Base-by-base conservation (phyloP, 2,888 invertebrate genomes). In the Cheilosia vernalis region DNA sequence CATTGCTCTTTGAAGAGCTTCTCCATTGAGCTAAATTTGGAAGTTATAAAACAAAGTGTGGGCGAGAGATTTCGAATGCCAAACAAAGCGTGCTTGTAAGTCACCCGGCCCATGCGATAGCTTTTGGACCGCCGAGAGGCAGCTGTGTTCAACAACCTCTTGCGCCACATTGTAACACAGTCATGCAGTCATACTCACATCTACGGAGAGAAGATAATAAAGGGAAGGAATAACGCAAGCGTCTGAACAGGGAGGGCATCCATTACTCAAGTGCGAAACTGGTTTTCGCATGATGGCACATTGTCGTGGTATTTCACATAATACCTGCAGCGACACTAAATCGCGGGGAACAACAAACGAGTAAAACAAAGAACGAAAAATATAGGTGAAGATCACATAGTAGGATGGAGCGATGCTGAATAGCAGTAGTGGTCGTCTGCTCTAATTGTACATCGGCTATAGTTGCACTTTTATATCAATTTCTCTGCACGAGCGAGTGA, bases 391-490 rank as follows among this genome's bases (percentile, higher is more conserved):
- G 78, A 79, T 77, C 47, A 21, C 53, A 21, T 24, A 64, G 56
- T 69, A 66, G 76, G 66, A 77, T 66, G 53, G 40, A 33, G 40
- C 61, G 56, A 42, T 4, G 19, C 70, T 27, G 30, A 15, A 21
- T 37, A 13, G 37, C 19, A 58, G 47, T 13, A 21, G 47, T 66
- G n/a, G 37, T 27, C 19, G 53, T 55, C 47, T 44, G 63, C 56
- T 73, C 67, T 63, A 63, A 73, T 78, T 73, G 67, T 73, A 77
- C 42, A 21, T 37, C 51, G 51, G 24, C 33, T 83, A 49, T 49
- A 49, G 61, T 78, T 73, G 67, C 78, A 83, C 49, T 73, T 73
- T 47, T 51, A 56, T 73, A 78, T 78, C 42, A 73, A 64, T 78
- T 83, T 83, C 83, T 78, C 83, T 63, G 30, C 53, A 60, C 60